A percentile compares a stretch with the other conserved stretches of the same genome.
Evolutionary conservation across 2,113 vertebrate species (phyloP).

Genomic region (Rousettus leschenaultii): DNA sequence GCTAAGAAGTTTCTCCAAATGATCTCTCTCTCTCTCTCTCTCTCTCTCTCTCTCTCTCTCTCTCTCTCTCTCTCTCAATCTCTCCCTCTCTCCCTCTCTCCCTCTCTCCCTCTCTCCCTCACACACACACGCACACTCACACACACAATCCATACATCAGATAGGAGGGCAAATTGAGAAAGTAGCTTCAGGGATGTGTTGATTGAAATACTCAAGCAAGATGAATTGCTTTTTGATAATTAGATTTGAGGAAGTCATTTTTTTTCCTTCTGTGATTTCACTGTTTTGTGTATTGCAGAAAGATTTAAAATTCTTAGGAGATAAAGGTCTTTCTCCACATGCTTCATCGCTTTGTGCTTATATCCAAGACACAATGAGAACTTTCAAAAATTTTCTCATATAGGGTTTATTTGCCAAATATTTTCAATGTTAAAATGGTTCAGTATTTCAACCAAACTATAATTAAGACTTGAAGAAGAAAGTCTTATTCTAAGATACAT

Average conservation of each 20-base stretch:
- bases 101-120: no score
- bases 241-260: conserved; percentile 42
- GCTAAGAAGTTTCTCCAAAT: conserved; percentile 43
- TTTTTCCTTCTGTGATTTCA: background rate
- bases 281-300: conserved; percentile 36
- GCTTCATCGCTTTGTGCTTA: conserved; percentile 45
- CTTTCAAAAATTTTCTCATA: conserved; percentile 33
- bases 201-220: conserved; percentile 60
- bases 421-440: conserved; percentile 56
- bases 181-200: conserved; percentile 46
- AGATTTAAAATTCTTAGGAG: conserved; percentile 46
- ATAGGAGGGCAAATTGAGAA: conserved; percentile 41
- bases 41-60: no score
- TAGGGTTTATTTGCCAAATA: conserved; percentile 57
- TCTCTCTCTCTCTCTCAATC: no score
- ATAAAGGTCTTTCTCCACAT: conserved; percentile 38
- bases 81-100: no score
- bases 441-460: conserved; percentile 41
- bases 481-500: conserved; percentile 23
- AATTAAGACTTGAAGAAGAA: conserved; percentile 56
- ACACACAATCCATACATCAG: conserved; percentile 33
- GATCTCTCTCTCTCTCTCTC: background rate
- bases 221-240: conserved; percentile 69
- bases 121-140: background rate
- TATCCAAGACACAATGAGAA: conserved; percentile 35